Conservation (phyloP, 2,888 invertebrate species). For the Hemicrepidius hirtus region DNA sequence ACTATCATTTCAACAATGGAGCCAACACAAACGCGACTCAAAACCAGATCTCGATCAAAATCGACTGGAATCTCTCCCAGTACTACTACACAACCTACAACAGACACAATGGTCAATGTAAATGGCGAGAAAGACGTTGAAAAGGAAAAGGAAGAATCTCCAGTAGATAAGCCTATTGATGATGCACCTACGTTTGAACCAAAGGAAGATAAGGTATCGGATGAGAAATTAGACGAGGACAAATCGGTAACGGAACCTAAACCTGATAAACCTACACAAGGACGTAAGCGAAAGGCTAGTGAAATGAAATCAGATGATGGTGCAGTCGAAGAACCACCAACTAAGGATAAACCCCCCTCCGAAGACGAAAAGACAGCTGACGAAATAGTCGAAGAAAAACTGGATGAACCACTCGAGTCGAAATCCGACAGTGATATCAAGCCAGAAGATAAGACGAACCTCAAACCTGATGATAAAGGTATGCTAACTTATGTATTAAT, state of each 20-base stretch:
- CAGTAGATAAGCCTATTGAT: neutral
- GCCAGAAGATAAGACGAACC: neutral
- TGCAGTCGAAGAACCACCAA: constrained; percentile 53
- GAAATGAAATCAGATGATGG: constrained; percentile 59
- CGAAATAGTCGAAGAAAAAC: neutral
- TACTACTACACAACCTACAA: constrained; percentile 11
- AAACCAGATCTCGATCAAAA: constrained; percentile 19
- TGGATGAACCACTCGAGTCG: neutral
- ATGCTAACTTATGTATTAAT: neutral
- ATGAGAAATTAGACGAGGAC: constrained; percentile 7
- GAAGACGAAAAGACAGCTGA: constrained; percentile 24
- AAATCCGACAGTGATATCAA: constrained; percentile 8
- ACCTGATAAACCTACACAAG: constrained; percentile 35
- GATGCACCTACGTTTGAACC: neutral
- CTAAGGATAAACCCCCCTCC: constrained; percentile 42
- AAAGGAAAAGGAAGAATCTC: constrained; percentile 2
- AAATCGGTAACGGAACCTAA: constrained; percentile 2
- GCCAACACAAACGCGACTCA: neutral
- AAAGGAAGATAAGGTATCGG: neutral
- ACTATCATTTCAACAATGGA: neutral
- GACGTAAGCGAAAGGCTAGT: constrained; percentile 58
- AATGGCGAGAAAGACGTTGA: constrained; percentile 36
- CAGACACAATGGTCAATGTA: constrained; percentile 26
- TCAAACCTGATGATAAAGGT: constrained; percentile 14
- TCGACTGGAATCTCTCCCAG: neutral